Base-by-base conservation (phyloP, 2,888 invertebrate genomes). In the Mythimna impura region DNA sequence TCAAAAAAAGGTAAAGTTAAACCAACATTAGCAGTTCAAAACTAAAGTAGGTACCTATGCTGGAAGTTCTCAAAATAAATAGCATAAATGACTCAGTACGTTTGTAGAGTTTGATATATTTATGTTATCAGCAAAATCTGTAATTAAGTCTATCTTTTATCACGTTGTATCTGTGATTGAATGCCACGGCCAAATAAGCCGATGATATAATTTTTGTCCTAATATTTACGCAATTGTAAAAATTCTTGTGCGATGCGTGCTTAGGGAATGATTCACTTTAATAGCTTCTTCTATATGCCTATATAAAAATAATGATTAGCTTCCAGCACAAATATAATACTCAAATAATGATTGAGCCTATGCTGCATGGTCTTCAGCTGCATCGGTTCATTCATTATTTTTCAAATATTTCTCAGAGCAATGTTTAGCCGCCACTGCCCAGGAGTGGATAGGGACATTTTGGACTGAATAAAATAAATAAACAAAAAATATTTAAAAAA, bases 151-250 rank as follows among this genome's bases (percentile, higher is more conserved):
- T 73, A 60, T 54, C 73, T 66, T 40, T 12, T n/a, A 25, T 62
- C 12, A 36, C n/a, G 6, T 4, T 8, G 14, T 75, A 74, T 74
- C 62, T 57, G 17, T 62, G 74, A 74, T 54, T 73, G 54, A 12
- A 57, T 74, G 62, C 25, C 67, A n/a, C 30, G n/a, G 74, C 4
- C 36, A n/a, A 75, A 75, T 68, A 62, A 52, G 10, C n/a, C 17
- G 17, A 22, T 61, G 57, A 64, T 30, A 50, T 54, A 47, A 54
- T n/a, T 8, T n/a, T 68, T 7, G 14, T 22, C 1, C 20, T 22
- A 30, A n/a, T 63, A 43, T 58, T 74, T 69, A 57, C 75, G 68
- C 66, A 12, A 66, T 73, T n/a, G 10, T 34, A 65, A 17, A 30
- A 58, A 30, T 12, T 22, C 34, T 34, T 22, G 22, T 30, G 22